phyloP scores from a whole-genome alignment of 2,797 vertebrate genomes.

The Sylvilagus floridanus region DNA sequence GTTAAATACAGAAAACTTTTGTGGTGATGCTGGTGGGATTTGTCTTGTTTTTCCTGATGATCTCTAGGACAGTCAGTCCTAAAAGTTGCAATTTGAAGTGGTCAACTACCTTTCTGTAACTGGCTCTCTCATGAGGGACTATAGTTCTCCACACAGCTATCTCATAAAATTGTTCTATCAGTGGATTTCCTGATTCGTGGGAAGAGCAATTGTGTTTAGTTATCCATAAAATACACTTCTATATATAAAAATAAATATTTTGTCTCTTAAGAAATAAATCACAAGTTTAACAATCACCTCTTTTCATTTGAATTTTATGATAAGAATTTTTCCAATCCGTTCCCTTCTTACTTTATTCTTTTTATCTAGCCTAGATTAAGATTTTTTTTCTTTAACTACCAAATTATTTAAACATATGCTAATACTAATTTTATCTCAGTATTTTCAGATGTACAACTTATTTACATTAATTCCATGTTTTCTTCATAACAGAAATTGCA shows the following conservation, averaged over 20 bases:
- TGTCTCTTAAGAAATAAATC: neutral
- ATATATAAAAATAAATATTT: neutral
- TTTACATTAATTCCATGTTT: neutral
- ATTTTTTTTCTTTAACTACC: neutral
- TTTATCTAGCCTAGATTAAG: neutral
- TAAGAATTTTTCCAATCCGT: neutral
- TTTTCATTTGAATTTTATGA: neutral
- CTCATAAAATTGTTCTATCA: neutral
- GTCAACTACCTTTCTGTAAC: neutral
- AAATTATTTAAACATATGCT: neutral
- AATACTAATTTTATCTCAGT: neutral
- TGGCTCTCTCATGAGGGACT: neutral
- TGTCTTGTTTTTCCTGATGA: neutral
- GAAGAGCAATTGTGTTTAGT: neutral
- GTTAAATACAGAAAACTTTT: neutral
- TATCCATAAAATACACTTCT: neutral
- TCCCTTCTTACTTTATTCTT: neutral
- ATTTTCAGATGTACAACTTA: neutral
- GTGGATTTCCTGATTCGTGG: neutral
- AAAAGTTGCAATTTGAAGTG: neutral
- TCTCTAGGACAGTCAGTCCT: neutral
- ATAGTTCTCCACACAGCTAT: neutral
- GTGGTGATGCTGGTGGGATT: too few species aligned
- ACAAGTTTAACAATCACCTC: too few species aligned
- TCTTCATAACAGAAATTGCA: neutral